Conservation (phyloP, 2,888 invertebrate genomes). For the Xiphydria camelus region DNA sequence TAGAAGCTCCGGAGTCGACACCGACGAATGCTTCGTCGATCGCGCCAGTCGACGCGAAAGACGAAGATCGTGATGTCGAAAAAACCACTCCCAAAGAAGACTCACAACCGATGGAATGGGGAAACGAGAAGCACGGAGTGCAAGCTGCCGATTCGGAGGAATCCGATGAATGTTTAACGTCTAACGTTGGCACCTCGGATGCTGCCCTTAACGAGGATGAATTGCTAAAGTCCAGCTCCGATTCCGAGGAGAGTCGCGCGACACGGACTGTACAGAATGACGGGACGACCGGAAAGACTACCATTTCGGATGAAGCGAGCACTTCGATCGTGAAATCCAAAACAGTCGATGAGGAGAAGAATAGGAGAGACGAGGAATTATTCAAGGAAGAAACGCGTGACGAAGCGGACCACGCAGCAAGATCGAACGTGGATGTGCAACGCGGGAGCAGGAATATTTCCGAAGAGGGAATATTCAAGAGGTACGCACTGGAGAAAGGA, state of each 20-base stretch:
- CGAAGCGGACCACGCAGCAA: background rate
- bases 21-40: background rate
- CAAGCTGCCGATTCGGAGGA: slow-evolving; percentile 1
- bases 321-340: background rate
- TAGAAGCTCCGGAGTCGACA: slow-evolving; percentile 1
- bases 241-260: slow-evolving; percentile 9
- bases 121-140: background rate
- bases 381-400: background rate
- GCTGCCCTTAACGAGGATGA: slow-evolving; percentile 13
- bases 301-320: background rate
- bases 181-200: background rate
- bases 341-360: background rate
- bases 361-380: background rate
- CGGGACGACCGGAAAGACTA: too few relatives aligned
- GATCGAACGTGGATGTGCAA: background rate
- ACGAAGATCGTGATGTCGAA: too few relatives aligned
- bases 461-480: too few relatives aligned
- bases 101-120: background rate
- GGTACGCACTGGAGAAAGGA: too few relatives aligned
- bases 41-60: background rate
- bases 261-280: too few relatives aligned
- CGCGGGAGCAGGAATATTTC: background rate
- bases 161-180: slow-evolving; percentile 1
- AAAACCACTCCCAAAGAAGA: background rate
- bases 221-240: slow-evolving; percentile 8